phyloP scores from a whole-genome alignment of 2,797 vertebrate genomes.

The Peromyscus eremicus region DNA sequence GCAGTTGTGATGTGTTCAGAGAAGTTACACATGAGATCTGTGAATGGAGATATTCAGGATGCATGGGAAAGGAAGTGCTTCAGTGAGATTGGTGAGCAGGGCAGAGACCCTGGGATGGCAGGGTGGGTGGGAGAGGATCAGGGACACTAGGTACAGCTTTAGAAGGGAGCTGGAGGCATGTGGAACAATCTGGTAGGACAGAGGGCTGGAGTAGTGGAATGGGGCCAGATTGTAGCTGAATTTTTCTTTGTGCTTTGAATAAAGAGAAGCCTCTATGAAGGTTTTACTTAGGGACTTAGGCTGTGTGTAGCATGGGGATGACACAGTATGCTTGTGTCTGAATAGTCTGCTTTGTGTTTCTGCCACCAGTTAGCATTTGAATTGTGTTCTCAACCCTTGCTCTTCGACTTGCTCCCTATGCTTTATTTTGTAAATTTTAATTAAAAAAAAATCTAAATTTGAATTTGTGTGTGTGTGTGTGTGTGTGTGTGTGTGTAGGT shows the following conservation, averaged over 20 bases:
- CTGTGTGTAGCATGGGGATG: not conserved
- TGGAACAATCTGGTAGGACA: not conserved
- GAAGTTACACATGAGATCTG: not conserved
- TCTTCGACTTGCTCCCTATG: not conserved
- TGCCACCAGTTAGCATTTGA: not conserved
- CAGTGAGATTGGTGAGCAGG: not conserved
- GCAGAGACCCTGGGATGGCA: not conserved
- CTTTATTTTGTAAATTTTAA: not conserved
- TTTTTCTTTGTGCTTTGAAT: slow-evolving; percentile 48
- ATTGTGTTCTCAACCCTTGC: not conserved
- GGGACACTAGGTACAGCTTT: not conserved
- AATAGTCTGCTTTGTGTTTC: slow-evolving; percentile 49
- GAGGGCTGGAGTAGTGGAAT: not conserved
- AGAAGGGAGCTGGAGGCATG: not conserved
- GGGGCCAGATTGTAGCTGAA: not conserved
- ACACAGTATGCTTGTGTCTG: not conserved
- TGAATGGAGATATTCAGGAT: not conserved
- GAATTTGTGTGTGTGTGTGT: not conserved
- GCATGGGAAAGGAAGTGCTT: not conserved
- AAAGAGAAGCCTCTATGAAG: not conserved
- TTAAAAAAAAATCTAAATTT: not conserved
- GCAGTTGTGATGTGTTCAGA: not conserved
- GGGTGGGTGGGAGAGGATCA: not conserved
- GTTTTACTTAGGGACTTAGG: not conserved
- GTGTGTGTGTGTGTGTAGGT: not conserved